Percentiles rank a stretch among this genome's conserved stretches.
Conservation (phyloP, 1,140 invertebrate species). For the Matsumurasca onukii region DNA sequence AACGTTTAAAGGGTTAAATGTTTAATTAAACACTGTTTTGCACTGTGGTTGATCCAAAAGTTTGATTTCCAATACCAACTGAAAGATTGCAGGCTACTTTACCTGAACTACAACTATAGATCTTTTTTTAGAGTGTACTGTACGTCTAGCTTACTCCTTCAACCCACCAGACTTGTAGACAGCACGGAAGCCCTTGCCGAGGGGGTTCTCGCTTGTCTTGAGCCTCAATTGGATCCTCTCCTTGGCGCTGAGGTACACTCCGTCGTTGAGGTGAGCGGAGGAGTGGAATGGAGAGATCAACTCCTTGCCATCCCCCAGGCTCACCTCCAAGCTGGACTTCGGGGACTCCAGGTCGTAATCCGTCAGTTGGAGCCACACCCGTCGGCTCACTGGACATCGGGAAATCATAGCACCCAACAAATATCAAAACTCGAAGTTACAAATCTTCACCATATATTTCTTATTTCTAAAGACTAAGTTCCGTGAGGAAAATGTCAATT, state of each 20-base stretch:
- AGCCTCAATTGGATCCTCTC: conserved; percentile 58
- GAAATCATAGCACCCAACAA: background rate
- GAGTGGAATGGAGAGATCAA: conserved; percentile 53
- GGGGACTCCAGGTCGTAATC: conserved; percentile 55
- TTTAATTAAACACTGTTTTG: too few species aligned
- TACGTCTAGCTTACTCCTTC: too few species aligned
- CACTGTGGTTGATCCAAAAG: too few species aligned
- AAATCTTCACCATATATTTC: too few species aligned
- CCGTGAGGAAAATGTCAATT: too few species aligned
- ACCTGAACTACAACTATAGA: too few species aligned
- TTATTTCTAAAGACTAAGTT: too few species aligned
- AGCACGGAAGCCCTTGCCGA: conserved; percentile 59
- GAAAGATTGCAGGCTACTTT: too few species aligned
- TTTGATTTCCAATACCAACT: too few species aligned
- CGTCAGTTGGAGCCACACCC: conserved; percentile 65
- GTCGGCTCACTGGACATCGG: conserved; percentile 50
- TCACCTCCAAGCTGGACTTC: conserved; percentile 55
- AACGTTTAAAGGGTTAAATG: too few species aligned
- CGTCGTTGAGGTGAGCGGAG: conserved; percentile 53
- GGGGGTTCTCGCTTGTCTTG: conserved; percentile 56
- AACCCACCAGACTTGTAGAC: conserved; percentile 58
- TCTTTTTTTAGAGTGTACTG: too few species aligned
- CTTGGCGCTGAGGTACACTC: conserved; percentile 59
- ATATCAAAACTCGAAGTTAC: too few species aligned
- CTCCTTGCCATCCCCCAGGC: conserved; percentile 50